Percentiles rank a stretch among this genome's conserved stretches.
Conservation (phyloP, 2,113 vertebrate genomes). For the Oenanthe oenanthe region DNA sequence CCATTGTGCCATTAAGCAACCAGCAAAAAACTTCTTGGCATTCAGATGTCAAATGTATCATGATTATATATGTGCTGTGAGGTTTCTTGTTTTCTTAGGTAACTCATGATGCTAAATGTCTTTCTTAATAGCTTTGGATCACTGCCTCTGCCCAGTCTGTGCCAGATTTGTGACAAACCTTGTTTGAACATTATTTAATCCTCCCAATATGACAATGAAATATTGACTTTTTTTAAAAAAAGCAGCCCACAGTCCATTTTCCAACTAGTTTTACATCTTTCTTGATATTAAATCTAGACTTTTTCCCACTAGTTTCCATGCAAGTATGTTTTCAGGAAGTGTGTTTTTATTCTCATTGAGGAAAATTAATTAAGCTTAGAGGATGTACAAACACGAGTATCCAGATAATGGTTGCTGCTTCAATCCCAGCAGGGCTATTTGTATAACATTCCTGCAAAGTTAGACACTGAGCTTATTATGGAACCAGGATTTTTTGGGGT, state of each 20-base stretch:
- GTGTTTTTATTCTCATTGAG: neutral
- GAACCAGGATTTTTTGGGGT: neutral
- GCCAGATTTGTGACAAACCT: neutral
- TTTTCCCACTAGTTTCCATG: neutral
- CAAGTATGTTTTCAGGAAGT: neutral
- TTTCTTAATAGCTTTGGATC: neutral
- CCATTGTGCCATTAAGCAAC: neutral
- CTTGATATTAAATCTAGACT: neutral
- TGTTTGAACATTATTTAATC: neutral
- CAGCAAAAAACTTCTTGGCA: neutral
- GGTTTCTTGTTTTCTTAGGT: neutral
- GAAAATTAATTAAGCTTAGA: neutral
- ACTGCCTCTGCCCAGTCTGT: neutral
- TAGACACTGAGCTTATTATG: neutral
- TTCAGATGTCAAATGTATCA: neutral
- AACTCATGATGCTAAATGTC: neutral
- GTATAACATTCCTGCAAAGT: neutral
- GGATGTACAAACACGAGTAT: neutral
- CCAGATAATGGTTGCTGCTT: neutral
- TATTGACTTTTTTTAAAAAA: neutral
- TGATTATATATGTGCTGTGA: neutral
- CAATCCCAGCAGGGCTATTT: neutral
- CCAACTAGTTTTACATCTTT: neutral
- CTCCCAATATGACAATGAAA: neutral
- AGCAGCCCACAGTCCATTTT: neutral